phyloP scores from a whole-genome alignment of 92 coral and sea anemone genomes.

The Phenganax subtilis region DNA sequence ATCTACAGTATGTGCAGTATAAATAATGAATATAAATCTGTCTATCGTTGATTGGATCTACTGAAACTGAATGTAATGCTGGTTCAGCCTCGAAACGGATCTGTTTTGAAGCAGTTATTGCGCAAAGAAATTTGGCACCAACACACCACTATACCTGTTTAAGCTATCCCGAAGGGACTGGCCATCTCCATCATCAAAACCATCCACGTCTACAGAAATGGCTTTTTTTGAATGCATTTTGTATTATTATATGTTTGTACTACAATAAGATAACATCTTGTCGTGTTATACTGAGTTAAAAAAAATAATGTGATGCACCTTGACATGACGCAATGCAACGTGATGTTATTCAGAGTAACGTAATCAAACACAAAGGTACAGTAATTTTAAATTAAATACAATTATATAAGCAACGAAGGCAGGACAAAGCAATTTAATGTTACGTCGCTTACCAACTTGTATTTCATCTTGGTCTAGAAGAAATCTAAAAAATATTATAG shows the following conservation, averaged over 20 bases:
- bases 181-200: constrained; percentile 99
- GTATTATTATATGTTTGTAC: not conserved
- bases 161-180: constrained; percentile 85
- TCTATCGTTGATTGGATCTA: not conserved
- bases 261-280: not conserved
- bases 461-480: constrained; percentile 35
- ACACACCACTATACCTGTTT: constrained; percentile 63
- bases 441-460: constrained; percentile 32
- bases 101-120: too few species aligned
- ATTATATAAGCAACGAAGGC: not conserved
- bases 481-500: constrained; percentile 10
- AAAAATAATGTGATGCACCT: not conserved
- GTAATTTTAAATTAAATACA: not conserved
- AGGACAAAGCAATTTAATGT: not conserved
- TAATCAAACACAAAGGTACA: not conserved
- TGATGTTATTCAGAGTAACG: not conserved
- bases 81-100: too few species aligned
- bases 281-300: not conserved
- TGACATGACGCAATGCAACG: not conserved
- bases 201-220: constrained; percentile 74
- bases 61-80: too few species aligned
- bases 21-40: not conserved
- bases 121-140: too few species aligned
- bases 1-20: not conserved
- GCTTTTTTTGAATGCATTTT: not conserved